Conservation (phyloP, 2,797 vertebrate species). For the Capromys pilorides region DNA sequence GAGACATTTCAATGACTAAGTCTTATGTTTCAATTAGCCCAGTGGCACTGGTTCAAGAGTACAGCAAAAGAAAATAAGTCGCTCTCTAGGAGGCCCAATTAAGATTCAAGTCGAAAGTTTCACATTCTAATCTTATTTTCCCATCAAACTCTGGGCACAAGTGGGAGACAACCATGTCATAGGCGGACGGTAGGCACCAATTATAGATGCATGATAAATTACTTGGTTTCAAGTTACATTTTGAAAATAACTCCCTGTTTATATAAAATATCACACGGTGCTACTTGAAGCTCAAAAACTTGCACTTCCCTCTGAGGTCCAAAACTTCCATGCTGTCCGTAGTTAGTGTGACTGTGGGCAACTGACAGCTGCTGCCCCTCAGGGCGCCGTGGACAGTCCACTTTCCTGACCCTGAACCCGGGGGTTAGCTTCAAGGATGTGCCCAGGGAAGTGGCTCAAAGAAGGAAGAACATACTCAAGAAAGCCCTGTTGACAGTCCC, state of each 20-base stretch:
- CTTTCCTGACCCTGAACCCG: neutral
- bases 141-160: constrained; percentile 7
- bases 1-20: neutral
- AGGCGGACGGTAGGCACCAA: neutral
- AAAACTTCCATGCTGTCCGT: neutral
- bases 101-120: constrained; percentile 28
- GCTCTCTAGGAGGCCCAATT: constrained; percentile 38
- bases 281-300: constrained; percentile 15
- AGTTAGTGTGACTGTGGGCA: neutral
- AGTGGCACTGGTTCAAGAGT: constrained; percentile 11
- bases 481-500: neutral
- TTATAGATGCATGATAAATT: constrained; percentile 24
- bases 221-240: neutral
- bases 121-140: constrained; percentile 23
- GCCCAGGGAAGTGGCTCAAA: neutral
- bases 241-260: constrained; percentile 26
- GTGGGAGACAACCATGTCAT: constrained; percentile 10
- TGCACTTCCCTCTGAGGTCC: neutral
- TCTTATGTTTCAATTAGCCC: constrained; percentile 48
- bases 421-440: neutral
- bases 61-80: constrained; percentile 17
- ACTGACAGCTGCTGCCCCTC: neutral
- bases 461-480: neutral
- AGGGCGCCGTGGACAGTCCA: neutral
- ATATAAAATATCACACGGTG: neutral